Evolutionary conservation across 2,797 vertebrate genomes (phyloP).

Genomic region (Dryobates pubescens): DNA sequence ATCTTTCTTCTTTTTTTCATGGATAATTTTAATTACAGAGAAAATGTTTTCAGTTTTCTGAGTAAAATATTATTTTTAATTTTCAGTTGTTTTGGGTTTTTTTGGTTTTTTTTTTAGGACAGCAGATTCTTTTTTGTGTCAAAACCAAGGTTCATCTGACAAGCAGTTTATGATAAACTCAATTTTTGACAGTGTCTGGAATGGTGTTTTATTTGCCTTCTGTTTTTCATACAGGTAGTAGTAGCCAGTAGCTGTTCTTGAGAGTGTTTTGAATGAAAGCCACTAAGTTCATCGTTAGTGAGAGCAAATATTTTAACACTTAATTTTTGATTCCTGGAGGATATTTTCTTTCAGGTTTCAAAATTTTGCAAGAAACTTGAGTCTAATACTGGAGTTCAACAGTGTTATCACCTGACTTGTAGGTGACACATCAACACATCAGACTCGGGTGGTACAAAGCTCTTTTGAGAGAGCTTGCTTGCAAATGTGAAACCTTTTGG

Average conservation of each 20-base stretch:
- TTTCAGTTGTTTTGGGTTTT: too few relatives aligned
- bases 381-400: background rate
- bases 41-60: background rate
- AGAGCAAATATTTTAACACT: background rate
- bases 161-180: background rate
- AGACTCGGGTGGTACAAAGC: background rate
- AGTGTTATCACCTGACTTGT: background rate
- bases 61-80: background rate
- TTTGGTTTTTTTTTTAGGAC: background rate
- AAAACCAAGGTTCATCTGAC: background rate
- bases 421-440: background rate
- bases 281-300: background rate
- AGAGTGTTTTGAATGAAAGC: background rate
- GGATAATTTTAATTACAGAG: background rate
- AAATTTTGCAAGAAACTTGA: background rate
- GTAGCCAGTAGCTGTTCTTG: background rate
- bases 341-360: background rate
- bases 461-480: background rate
- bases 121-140: background rate
- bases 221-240: background rate
- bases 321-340: background rate
- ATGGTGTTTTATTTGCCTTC: conserved; percentile 27
- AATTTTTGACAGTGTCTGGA: background rate
- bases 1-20: background rate
- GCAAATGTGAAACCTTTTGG: background rate